phyloP scores from a whole-genome alignment of 1,140 invertebrate genomes.

The Eulimnadia texana region DNA sequence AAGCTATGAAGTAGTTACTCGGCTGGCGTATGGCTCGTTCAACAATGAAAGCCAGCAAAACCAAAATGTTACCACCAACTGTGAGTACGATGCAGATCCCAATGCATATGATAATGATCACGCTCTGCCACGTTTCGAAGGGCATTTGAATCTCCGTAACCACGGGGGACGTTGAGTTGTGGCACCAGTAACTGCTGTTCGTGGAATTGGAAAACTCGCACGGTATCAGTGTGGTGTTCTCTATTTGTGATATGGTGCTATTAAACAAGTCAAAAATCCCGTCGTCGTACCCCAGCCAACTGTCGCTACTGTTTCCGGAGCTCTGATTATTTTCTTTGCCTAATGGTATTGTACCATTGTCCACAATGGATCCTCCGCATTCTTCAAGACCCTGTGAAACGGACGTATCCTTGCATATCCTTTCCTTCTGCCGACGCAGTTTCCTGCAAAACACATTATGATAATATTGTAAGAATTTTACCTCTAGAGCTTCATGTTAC shows the following conservation, averaged over 20 bases:
- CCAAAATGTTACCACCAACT: conserved; percentile 88
- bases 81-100: conserved; percentile 80
- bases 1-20: conserved; percentile 98
- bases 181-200: conserved; percentile 25
- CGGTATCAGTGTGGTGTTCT: conserved; percentile 28
- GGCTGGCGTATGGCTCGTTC: conserved; percentile 95
- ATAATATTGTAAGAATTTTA: background rate
- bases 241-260: conserved; percentile 2
- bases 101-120: conserved; percentile 78
- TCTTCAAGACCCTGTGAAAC: conserved; percentile 41
- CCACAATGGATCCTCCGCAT: conserved; percentile 35
- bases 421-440: conserved; percentile 43
- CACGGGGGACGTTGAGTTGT: conserved; percentile 19
- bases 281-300: background rate
- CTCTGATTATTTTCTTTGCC: conserved; percentile 11
- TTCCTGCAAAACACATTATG: conserved; percentile 37
- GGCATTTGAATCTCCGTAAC: conserved; percentile 45
- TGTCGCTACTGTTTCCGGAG: background rate
- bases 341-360: conserved; percentile 19
- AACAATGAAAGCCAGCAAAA: conserved; percentile 89
- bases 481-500: too few relatives aligned
- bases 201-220: conserved; percentile 25
- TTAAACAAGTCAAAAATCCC: background rate
- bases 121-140: conserved; percentile 78
- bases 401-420: conserved; percentile 46